Conservation (phyloP, 2,888 invertebrate genomes). For the Argyra leucocephala region DNA sequence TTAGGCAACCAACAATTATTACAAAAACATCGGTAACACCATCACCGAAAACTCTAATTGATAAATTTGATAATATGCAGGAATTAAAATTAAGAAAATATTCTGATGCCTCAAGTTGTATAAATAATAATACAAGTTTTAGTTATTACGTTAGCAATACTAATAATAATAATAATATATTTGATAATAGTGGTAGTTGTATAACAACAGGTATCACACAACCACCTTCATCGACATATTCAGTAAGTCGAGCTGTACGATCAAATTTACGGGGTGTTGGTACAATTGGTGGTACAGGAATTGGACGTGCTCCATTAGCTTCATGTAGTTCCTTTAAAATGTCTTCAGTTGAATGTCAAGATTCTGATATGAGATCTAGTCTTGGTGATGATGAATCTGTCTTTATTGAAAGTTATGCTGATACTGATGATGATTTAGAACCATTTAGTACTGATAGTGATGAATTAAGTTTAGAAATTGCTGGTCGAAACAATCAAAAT, state of each 20-base stretch:
- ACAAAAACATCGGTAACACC: conserved; percentile 11
- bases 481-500: conserved; percentile 19
- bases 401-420: conserved; percentile 59
- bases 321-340: conserved; percentile 70
- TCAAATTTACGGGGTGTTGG: conserved; percentile 30
- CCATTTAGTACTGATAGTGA: conserved; percentile 78
- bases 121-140: conserved; percentile 19
- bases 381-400: conserved; percentile 75
- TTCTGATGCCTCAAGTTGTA: conserved; percentile 27
- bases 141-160: conserved; percentile 23
- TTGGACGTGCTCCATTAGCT: conserved; percentile 60
- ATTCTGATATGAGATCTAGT: conserved; percentile 62
- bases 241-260: conserved; percentile 25
- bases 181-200: conserved; percentile 29
- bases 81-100: conserved; percentile 38
- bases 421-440: conserved; percentile 77
- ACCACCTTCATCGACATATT: conserved; percentile 30
- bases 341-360: conserved; percentile 56
- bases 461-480: conserved; percentile 40
- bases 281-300: conserved; percentile 35
- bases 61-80: conserved; percentile 25
- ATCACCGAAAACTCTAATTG: neutral
- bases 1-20: conserved; percentile 26
- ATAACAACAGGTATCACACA: conserved; percentile 29
- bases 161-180: conserved; percentile 36